Evolutionary conservation across 2,888 invertebrate species (phyloP).

Genomic region (Mycalesis mineus): DNA sequence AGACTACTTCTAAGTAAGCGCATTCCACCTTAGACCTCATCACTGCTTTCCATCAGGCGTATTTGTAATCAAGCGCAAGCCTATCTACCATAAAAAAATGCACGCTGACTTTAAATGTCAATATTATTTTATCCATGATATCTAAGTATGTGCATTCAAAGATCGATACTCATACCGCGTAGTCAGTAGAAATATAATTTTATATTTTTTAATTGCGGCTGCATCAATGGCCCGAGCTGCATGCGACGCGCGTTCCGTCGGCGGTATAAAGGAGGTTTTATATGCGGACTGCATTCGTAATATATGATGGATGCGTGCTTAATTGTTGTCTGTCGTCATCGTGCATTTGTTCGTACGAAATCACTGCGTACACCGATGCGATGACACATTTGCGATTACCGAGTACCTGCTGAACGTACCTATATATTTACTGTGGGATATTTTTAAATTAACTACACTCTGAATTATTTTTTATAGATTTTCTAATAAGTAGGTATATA

Average conservation of each 20-base stretch:
- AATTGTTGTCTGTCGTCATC: constrained; percentile 25
- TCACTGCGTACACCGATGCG: constrained; percentile 4
- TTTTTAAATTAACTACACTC: too few relatives aligned
- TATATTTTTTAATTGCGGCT: constrained; percentile 40
- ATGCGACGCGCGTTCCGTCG: constrained; percentile 41
- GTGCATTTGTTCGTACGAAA: constrained; percentile 7
- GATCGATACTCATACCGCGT: neutral
- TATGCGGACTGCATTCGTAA: constrained; percentile 39
- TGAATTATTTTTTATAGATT: too few relatives aligned
- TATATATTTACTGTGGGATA: too few relatives aligned
- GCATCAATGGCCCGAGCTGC: constrained; percentile 27
- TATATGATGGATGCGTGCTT: constrained; percentile 31
- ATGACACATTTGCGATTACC: constrained; percentile 12
- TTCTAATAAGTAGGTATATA: too few relatives aligned
- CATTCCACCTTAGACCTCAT: too few relatives aligned
- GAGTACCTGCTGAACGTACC: too few relatives aligned
- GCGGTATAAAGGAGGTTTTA: constrained; percentile 38
- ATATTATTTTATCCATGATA: too few relatives aligned
- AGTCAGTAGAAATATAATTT: constrained; percentile 3
- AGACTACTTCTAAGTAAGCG: too few relatives aligned
- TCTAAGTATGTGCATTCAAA: neutral
- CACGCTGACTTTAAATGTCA: too few relatives aligned
- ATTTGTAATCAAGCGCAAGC: too few relatives aligned
- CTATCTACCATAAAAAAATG: too few relatives aligned
- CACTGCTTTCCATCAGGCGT: too few relatives aligned